These are phyloP conservation scores for Mustela lutreola DNA, from an alignment of 2,113 vertebrate genomes.

Conservation along the genomic window DNA sequence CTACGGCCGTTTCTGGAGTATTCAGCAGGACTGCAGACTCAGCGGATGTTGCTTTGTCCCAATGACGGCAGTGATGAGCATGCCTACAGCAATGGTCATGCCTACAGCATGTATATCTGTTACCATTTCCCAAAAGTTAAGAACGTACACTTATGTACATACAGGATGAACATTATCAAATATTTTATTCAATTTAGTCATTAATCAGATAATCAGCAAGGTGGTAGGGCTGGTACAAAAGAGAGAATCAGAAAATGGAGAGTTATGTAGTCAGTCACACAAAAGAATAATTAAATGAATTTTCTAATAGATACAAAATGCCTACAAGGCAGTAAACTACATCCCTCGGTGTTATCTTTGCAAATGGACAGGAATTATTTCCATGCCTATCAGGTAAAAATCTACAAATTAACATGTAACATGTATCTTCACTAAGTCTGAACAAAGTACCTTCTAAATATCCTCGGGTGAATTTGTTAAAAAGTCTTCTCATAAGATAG, in stretches of 20 bases:
- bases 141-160: not conserved
- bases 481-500: not conserved
- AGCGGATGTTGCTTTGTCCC: not conserved
- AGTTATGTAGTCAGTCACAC: not conserved
- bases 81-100: too few species aligned
- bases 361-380: not conserved
- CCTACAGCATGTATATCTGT: not conserved
- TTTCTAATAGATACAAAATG: not conserved
- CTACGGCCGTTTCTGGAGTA: not conserved
- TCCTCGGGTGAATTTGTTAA: not conserved
- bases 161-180: not conserved
- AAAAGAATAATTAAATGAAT: constrained; percentile 31
- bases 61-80: not conserved
- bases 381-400: constrained; percentile 29
- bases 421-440: not conserved
- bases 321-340: not conserved
- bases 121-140: not conserved
- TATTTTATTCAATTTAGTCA: not conserved
- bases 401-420: not conserved
- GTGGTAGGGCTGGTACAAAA: not conserved
- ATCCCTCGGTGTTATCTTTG: not conserved
- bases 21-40: not conserved
- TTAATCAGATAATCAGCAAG: not conserved
- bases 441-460: constrained; percentile 23
- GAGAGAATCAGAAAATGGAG: constrained; percentile 12